These are phyloP conservation scores for Philereme transversata DNA, from an alignment of 2,888 invertebrate genomes.

Conservation along the genomic window DNA sequence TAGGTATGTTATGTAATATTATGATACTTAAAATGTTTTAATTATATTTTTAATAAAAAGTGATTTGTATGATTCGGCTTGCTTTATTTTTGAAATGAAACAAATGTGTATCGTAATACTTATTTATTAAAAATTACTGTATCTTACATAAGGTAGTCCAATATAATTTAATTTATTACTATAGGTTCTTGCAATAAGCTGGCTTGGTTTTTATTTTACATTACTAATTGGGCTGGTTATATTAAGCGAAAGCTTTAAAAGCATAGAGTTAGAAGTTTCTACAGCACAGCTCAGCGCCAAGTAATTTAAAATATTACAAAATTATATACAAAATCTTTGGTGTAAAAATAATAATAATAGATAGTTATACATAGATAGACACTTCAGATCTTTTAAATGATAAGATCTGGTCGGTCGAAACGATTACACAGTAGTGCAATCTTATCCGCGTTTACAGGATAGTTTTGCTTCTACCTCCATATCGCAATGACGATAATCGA, in stretches of 20 bases:
- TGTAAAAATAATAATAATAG: conserved; percentile 65
- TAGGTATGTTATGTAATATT: no score
- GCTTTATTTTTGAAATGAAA: conserved; percentile 48
- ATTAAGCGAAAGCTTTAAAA: conserved; percentile 75
- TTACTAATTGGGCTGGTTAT: conserved; percentile 57
- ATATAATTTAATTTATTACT: conserved; percentile 58
- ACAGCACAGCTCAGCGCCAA: conserved; percentile 65
- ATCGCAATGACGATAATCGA: conserved; percentile 58
- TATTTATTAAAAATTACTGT: conserved; percentile 75
- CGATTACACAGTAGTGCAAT: conserved; percentile 75
- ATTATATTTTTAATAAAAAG: background rate
- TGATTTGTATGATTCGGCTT: background rate
- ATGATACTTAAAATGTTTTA: background rate
- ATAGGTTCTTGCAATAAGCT: conserved; percentile 67
- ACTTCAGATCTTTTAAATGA: conserved; percentile 72
- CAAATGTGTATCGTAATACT: conserved; percentile 50
- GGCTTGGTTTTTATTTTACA: conserved; percentile 64
- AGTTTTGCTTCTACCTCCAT: conserved; percentile 65
- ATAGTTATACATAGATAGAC: conserved; percentile 43
- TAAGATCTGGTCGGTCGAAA: conserved; percentile 83
- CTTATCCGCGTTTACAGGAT: conserved; percentile 80
- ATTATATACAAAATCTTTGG: conserved; percentile 80
- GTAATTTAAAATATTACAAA: conserved; percentile 55
- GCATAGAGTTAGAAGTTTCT: conserved; percentile 68
- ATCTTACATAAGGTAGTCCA: conserved; percentile 65